phyloP scores from a whole-genome alignment of 2,113 vertebrate species.

The Limanda limanda region DNA sequence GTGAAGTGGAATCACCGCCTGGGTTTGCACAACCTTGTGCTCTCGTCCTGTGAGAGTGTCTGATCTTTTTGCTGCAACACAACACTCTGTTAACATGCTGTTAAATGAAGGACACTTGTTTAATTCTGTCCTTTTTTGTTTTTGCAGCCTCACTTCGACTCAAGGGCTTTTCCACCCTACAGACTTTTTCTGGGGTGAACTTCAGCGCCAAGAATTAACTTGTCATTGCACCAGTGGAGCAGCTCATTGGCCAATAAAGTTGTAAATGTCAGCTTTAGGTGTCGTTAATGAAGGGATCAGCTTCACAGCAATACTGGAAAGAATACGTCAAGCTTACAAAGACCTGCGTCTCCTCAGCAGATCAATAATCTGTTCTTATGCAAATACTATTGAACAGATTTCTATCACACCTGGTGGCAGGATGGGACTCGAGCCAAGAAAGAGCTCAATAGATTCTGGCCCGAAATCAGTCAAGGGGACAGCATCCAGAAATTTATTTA shows the following conservation, averaged over 20 bases:
- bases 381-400: not conserved
- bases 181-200: not conserved
- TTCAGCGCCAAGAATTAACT: constrained; percentile 2
- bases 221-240: not conserved
- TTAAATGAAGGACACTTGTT: not conserved
- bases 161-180: too few relatives aligned
- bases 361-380: not conserved
- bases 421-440: not conserved
- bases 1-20: not conserved
- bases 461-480: too few relatives aligned
- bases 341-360: not conserved
- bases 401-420: not conserved
- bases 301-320: not conserved
- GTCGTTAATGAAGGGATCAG: not conserved
- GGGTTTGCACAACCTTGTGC: constrained; percentile 2
- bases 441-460: not conserved
- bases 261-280: not conserved
- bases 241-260: not conserved
- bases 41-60: not conserved
- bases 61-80: not conserved
- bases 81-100: not conserved
- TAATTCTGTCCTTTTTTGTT: not conserved
- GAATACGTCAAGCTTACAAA: not conserved
- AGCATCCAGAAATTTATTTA: too few relatives aligned
- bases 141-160: not conserved